Conservation (phyloP, 2,113 vertebrate genomes). For the Limnothrissa miodon region DNA sequence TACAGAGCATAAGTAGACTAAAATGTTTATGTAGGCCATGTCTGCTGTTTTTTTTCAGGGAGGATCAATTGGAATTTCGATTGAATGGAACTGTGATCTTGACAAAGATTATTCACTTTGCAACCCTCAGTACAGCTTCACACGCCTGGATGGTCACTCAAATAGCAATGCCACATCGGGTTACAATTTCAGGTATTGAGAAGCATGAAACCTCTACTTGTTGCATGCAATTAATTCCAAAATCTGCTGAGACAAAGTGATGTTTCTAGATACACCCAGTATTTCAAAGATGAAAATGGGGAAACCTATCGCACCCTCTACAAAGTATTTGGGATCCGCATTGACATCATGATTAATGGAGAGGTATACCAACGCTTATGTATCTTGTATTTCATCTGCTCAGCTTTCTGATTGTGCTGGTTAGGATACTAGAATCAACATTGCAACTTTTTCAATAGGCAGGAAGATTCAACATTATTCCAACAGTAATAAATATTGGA, state of each 20-base stretch:
- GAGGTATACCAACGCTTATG: constrained; percentile 69
- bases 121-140: constrained; percentile 87
- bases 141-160: constrained; percentile 79
- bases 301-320: constrained; percentile 80
- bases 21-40: neutral
- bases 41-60: constrained; percentile 70
- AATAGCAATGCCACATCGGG: constrained; percentile 79
- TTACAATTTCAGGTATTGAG: constrained; percentile 92
- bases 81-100: constrained; percentile 94
- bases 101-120: constrained; percentile 84
- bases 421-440: neutral
- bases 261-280: constrained; percentile 81
- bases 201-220: neutral
- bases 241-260: neutral
- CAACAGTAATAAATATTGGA: constrained; percentile 88
- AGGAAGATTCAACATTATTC: constrained; percentile 92
- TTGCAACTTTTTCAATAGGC: constrained; percentile 69
- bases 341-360: constrained; percentile 92
- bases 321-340: constrained; percentile 94
- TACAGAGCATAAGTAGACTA: neutral
- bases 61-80: constrained; percentile 87
- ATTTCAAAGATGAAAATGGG: constrained; percentile 78
- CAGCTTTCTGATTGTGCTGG: neutral
- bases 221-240: neutral
- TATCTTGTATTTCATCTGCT: neutral